Percentiles rank a stretch among this genome's conserved stretches.
Conservation (phyloP, 2,113 vertebrate species). For the Serinus canaria region DNA sequence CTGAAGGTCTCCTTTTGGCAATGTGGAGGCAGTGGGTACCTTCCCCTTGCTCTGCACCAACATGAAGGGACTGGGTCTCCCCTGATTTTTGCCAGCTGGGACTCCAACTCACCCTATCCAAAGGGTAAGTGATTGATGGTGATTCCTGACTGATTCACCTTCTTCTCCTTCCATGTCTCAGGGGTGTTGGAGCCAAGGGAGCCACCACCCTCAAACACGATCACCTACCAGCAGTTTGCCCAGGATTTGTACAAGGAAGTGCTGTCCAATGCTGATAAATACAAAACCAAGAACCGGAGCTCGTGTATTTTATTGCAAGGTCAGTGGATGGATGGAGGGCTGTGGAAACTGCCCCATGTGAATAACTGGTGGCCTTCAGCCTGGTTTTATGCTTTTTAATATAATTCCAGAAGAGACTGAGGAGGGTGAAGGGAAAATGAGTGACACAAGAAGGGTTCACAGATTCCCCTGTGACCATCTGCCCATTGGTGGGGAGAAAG, state of each 20-base stretch:
- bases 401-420: not conserved
- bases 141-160: not conserved
- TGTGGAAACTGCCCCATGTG: not conserved
- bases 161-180: not conserved
- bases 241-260: not conserved
- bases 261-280: not conserved
- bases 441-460: not conserved
- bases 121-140: not conserved
- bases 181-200: fast-evolving
- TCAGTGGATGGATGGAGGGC: not conserved
- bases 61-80: not conserved
- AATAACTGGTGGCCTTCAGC: not conserved
- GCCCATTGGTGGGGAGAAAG: not conserved
- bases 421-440: not conserved
- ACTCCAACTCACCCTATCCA: not conserved
- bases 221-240: slow-evolving; percentile 5
- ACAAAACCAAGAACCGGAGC: not conserved
- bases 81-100: not conserved
- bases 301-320: not conserved
- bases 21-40: not conserved
- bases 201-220: not conserved
- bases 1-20: not conserved
- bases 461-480: not conserved
- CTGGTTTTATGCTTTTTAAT: not conserved
- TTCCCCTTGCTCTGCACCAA: not conserved